Evolutionary conservation across 1,140 invertebrate genomes (phyloP).

Genomic region (Pseudomyrmex dendroicus): DNA sequence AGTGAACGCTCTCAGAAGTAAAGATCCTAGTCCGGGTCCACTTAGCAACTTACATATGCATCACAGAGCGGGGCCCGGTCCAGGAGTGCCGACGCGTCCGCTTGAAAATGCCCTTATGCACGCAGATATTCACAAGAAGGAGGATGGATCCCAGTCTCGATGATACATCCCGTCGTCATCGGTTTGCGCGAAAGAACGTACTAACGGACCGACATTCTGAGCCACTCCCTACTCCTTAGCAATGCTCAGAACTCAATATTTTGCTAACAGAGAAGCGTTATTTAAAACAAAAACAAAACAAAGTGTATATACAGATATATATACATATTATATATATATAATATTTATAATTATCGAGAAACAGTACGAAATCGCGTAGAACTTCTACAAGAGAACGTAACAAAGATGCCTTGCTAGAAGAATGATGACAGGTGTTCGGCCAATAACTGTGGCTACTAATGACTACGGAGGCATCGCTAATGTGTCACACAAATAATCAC

Average conservation of each 20-base stretch:
- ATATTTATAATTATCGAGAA: slow-evolving; percentile 81
- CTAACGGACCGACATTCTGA: slow-evolving; percentile 62
- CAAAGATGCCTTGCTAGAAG: slow-evolving; percentile 65
- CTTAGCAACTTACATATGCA: slow-evolving; percentile 84
- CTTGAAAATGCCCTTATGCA: slow-evolving; percentile 80
- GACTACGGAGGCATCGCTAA: slow-evolving; percentile 59
- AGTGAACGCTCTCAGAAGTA: slow-evolving; percentile 85
- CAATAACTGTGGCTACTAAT: slow-evolving; percentile 18
- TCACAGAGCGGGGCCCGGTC: slow-evolving; percentile 83
- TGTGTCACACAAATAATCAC: slow-evolving; percentile 54
- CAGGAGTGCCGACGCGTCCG: slow-evolving; percentile 74
- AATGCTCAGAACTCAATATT: slow-evolving; percentile 57
- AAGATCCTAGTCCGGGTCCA: slow-evolving; percentile 88
- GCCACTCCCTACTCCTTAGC: background rate
- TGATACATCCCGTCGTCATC: slow-evolving; percentile 80
- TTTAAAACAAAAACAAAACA: slow-evolving; percentile 68
- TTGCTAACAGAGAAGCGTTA: slow-evolving; percentile 75
- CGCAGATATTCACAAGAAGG: slow-evolving; percentile 85
- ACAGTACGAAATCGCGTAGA: slow-evolving; percentile 55
- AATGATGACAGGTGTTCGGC: slow-evolving; percentile 17
- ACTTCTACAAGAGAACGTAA: slow-evolving; percentile 55
- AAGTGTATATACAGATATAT: slow-evolving; percentile 79
- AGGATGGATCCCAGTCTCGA: slow-evolving; percentile 84
- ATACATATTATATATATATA: slow-evolving; percentile 77
- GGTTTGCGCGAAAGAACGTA: slow-evolving; percentile 68